Evolutionary conservation across 2,888 invertebrate species (phyloP), one percentile per base, ranked within the genome.

Genomic region (Drosophila prolongata): DNA sequence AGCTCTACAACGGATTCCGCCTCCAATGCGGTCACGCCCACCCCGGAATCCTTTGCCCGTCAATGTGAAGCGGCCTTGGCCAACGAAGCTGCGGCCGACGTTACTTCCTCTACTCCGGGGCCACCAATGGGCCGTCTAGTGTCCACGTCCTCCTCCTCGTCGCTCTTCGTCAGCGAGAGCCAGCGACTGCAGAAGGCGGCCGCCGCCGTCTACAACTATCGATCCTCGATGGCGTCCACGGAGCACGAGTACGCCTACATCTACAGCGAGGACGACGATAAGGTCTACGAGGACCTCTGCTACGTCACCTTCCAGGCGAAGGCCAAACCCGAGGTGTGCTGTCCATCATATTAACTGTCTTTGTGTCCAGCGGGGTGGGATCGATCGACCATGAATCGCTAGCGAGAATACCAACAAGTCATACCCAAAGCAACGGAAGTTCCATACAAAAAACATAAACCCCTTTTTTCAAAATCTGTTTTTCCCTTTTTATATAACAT

Each of bases 281-380:
- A 96, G 93, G 95, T 97, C 89, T 97, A 97, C 92, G 97, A 97
- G 93, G 96, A 97, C 93, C 94, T 97, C 84, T 97, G 97, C 94
- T 97, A 96, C 92, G 96, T 97, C 91, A 96, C 96, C 91, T 96
- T 96, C 93, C 95, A 79, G 94, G 95, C 83, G 93, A 94, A 79
- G 93, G 93, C 91, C 40, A 85, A 89, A 79, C 94, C 95, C 79
- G 95, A 96, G 95, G 96, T 96, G 91, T 89, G 89, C 87, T 60
- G 62, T 54, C 62, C 75, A 57, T 67, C 54, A 46, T 67, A 68
- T 54, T 61, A 68, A 52, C 40, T 30, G 16, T 50, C 27, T 46
- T 35, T 24, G 43, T 70, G 59, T 50, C 35, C 65, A 27, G 66
- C 42, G 35, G 62, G 62, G 40, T 62, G 62, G 65, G 54, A 19